These are phyloP conservation scores for Peromyscus eremicus DNA, from an alignment of 2,797 vertebrate species.

Conservation along the genomic window DNA sequence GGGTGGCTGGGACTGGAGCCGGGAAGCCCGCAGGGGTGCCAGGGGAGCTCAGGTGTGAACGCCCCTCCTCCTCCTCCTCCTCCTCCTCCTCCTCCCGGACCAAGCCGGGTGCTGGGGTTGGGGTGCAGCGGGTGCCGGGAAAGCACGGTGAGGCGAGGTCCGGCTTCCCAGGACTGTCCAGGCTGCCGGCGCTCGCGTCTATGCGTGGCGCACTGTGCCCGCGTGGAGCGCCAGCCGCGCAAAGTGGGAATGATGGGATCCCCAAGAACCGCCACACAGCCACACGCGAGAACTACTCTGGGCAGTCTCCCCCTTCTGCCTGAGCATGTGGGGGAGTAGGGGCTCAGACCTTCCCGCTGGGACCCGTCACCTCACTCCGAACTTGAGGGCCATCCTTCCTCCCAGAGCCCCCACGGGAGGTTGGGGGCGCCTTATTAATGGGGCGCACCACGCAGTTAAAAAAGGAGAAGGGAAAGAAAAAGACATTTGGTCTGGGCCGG, in stretches of 20 bases:
- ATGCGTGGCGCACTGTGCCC: background rate
- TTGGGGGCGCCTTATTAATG: background rate
- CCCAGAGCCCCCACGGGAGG: background rate
- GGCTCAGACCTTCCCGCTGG: background rate
- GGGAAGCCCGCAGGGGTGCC: fast-evolving
- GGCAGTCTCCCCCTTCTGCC: background rate
- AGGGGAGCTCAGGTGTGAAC: conserved; percentile 42
- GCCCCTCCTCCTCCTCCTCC: background rate
- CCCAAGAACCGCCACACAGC: background rate
- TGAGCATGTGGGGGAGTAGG: background rate
- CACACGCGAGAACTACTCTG: background rate
- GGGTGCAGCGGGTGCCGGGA: background rate
- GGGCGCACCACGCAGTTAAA: conserved; percentile 33
- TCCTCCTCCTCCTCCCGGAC: background rate
- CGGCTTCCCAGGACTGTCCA: background rate
- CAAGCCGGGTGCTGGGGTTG: background rate
- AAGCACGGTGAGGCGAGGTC: background rate
- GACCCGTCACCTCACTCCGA: background rate
- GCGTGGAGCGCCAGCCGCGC: background rate
- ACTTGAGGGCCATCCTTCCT: background rate
- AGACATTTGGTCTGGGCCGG: conserved; percentile 67
- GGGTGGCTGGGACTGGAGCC: too few relatives aligned
- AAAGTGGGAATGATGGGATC: background rate
- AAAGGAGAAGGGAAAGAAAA: background rate
- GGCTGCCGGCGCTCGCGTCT: background rate